Evolutionary conservation across 2,113 vertebrate genomes (phyloP), one percentile per base, ranked within the genome.

Genomic region (Ranitomeya variabilis): DNA sequence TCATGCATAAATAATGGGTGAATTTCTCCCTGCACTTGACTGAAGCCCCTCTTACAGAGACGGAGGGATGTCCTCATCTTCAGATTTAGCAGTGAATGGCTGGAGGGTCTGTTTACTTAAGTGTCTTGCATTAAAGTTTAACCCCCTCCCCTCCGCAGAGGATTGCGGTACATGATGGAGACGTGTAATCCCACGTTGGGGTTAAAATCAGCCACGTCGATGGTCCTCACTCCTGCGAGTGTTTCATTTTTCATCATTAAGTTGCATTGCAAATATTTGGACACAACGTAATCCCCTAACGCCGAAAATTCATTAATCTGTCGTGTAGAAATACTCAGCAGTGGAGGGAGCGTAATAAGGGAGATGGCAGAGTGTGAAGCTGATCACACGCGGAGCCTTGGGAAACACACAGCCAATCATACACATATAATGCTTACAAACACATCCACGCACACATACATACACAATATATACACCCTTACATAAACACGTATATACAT

Each of bases 1-100:
- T 94, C 94, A 97, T 95, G 95, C 95, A 96, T 95, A 95, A 94
- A 90, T 96, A 95, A 94, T 95, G 95, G 94, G 94, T 90, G 95
- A 95, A 54, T 54, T 95, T 95, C 92, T 95, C 91, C 93, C 78
- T 89, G 86, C 90, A 92, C 90, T 90, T 86, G 81, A 90, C 23
- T 90, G 92, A 83, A 83, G 59, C 80, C 59, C 78, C 64, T 76
- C 71, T 73, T 69, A 10, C 31, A 45, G 37, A 8, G 16, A 60
- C 45, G 60, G 60, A 51, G 10, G 13, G 59, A 89, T 89, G 78
- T 55, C n/a, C 87, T 84, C 73, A 84, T 84, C 83, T 88, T 88
- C 80, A 88, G 83, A 88, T 83, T 84, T 89, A 84, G 59, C n/a
- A 60, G 80, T 83, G 73, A 78, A 78, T 84, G 80, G 59, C 87